These are phyloP conservation scores for Musca domestica DNA, from an alignment of 1,140 invertebrate genomes.

Conservation along the genomic window DNA sequence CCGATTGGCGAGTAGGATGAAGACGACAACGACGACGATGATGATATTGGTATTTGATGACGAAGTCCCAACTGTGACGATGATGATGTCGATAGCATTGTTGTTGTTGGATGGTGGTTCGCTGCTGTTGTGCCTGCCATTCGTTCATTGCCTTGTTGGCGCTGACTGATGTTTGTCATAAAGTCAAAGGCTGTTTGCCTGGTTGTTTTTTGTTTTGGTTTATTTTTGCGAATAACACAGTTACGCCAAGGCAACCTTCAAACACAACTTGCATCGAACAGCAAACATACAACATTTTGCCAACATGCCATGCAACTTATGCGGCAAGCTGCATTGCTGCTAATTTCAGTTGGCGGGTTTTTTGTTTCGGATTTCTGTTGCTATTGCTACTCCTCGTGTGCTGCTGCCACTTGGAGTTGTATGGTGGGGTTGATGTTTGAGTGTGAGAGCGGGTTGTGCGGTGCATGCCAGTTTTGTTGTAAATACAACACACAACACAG, in stretches of 20 bases:
- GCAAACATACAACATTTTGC: neutral
- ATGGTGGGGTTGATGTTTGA: neutral
- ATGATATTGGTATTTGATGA: neutral
- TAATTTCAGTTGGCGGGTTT: neutral
- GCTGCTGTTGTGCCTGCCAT: too few relatives aligned
- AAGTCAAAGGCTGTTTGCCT: constrained; percentile 12
- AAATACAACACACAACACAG: constrained; percentile 24
- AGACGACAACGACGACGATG: neutral
- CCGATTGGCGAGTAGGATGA: neutral
- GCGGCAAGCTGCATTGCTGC: neutral
- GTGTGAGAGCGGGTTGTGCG: neutral
- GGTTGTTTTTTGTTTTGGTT: neutral
- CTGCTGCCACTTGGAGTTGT: neutral
- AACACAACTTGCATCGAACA: neutral
- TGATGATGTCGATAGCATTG: too few relatives aligned
- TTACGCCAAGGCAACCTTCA: neutral
- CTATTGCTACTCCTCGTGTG: neutral
- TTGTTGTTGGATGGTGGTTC: too few relatives aligned
- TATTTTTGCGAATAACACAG: too few relatives aligned
- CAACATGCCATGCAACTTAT: neutral
- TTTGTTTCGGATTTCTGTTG: neutral
- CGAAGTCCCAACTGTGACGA: neutral
- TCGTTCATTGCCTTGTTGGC: too few relatives aligned
- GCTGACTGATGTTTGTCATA: too few relatives aligned
- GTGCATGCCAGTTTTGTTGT: constrained; percentile 4